phyloP scores from a whole-genome alignment of 2,797 vertebrate genomes.

The Menidia menidia region DNA sequence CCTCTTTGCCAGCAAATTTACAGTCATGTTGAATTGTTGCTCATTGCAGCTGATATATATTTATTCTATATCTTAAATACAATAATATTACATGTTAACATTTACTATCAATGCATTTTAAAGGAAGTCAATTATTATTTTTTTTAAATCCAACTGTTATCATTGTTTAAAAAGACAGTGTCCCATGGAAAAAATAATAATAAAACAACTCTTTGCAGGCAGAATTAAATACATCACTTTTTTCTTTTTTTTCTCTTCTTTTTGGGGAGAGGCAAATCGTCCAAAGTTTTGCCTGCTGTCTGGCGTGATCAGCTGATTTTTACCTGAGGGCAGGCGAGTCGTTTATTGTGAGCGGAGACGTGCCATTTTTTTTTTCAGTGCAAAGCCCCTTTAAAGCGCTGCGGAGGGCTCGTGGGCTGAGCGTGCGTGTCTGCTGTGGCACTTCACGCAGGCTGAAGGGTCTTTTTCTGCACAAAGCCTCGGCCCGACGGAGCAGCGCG shows the following conservation, averaged over 20 bases:
- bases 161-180: no score
- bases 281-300: background rate
- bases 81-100: no score
- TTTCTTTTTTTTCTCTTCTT: no score
- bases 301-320: slow-evolving; percentile 6
- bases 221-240: background rate
- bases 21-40: slow-evolving; percentile 18
- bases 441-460: slow-evolving; percentile 49
- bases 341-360: slow-evolving; percentile 19
- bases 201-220: background rate
- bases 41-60: background rate
- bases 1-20: slow-evolving; percentile 15
- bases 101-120: no score
- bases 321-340: slow-evolving; percentile 12
- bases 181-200: no score
- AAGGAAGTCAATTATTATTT: no score
- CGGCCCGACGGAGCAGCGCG: slow-evolving; percentile 51
- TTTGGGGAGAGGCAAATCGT: no score
- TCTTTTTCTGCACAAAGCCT: slow-evolving; percentile 67
- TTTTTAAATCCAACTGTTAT: no score
- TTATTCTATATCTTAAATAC: no score
- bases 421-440: slow-evolving; percentile 39
- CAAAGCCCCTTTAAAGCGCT: slow-evolving; percentile 47
- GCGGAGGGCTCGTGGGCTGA: slow-evolving; percentile 42
- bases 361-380: slow-evolving; percentile 45